These are phyloP conservation scores for Lumbricus terrestris DNA, from an alignment of 2,888 invertebrate species.

Conservation along the genomic window DNA sequence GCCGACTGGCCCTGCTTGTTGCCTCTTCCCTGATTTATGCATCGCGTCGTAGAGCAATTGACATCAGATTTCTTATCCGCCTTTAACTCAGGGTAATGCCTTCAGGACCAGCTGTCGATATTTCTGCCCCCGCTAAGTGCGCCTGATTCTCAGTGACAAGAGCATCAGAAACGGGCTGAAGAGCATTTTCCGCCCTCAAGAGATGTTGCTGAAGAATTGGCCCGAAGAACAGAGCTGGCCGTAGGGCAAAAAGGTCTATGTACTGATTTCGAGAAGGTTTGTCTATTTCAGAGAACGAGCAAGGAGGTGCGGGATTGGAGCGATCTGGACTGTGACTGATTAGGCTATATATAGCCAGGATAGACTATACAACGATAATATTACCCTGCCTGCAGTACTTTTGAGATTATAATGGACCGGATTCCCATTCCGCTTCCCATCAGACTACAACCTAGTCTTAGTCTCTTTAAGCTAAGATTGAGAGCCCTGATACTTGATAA, in stretches of 20 bases:
- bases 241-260: not conserved
- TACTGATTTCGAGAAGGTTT: not conserved
- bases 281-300: not conserved
- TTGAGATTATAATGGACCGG: too few species aligned
- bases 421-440: too few species aligned
- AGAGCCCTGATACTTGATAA: too few species aligned
- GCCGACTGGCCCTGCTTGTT: not conserved
- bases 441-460: too few species aligned
- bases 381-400: not conserved
- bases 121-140: not conserved
- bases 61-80: not conserved
- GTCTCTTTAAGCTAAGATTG: too few species aligned
- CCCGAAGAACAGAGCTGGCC: not conserved
- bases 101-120: not conserved
- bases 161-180: not conserved
- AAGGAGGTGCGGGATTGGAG: too few species aligned
- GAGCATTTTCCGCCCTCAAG: not conserved
- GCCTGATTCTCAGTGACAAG: not conserved
- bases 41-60: not conserved
- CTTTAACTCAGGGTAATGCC: not conserved
- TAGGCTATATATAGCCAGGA: not conserved
- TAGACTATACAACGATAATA: too few species aligned
- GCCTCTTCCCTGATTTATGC: not conserved
- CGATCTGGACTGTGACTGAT: not conserved
- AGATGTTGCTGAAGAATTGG: not conserved